Percentiles rank a stretch among this genome's conserved stretches.
phyloP scores from a whole-genome alignment of 2,113 vertebrate genomes.

The Amazona vittata region DNA sequence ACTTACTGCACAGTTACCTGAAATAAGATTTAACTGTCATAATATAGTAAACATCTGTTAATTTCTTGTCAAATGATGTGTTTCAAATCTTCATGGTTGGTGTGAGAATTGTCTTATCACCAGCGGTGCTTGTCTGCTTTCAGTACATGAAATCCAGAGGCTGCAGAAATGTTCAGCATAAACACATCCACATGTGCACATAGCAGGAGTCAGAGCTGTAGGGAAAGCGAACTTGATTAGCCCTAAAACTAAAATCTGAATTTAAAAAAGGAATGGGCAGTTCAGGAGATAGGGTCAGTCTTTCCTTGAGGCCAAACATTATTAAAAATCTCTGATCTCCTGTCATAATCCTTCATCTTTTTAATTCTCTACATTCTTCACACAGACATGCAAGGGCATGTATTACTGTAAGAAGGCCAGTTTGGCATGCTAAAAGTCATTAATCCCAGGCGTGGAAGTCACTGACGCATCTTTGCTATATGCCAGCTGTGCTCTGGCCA shows the following conservation, averaged over 20 bases:
- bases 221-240: not conserved
- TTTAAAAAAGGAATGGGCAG: not conserved
- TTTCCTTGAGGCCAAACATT: slow-evolving; percentile 6
- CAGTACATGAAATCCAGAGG: not conserved
- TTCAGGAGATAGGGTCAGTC: not conserved
- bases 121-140: not conserved
- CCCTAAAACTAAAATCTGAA: not conserved
- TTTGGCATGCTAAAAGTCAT: not conserved
- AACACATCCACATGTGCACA: not conserved
- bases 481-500: not conserved
- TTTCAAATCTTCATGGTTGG: not conserved
- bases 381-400: not conserved
- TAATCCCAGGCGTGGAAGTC: not conserved
- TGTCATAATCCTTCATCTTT: slow-evolving; percentile 15
- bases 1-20: not conserved
- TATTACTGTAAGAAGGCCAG: not conserved
- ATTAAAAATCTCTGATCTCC: slow-evolving; percentile 21
- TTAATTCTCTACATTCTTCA: slow-evolving; percentile 9
- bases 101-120: not conserved
- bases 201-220: not conserved
- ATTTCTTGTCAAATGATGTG: not conserved
- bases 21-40: not conserved
- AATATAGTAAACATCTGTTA: not conserved
- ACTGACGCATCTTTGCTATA: not conserved
- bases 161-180: not conserved